Evolutionary conservation across 2,888 invertebrate species (phyloP).

Genomic region (Lysandra coridon): DNA sequence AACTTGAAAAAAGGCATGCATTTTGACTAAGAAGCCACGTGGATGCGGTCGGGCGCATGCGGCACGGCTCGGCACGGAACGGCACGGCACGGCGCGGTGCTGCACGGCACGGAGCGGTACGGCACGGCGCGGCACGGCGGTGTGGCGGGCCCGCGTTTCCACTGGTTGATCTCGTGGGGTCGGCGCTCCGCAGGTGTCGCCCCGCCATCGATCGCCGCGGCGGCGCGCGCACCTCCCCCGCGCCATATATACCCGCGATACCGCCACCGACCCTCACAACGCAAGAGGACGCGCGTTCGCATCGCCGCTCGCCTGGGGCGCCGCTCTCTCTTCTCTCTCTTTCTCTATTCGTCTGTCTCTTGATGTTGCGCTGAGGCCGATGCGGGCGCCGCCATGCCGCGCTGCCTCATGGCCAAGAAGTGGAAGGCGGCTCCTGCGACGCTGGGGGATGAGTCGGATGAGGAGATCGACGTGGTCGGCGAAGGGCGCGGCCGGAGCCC

Average conservation of each 20-base stretch:
- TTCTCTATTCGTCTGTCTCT: constrained; percentile 78
- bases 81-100: constrained; percentile 32
- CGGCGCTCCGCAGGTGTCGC: constrained; percentile 58
- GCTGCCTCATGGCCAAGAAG: constrained; percentile 97
- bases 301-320: constrained; percentile 77
- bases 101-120: constrained; percentile 32
- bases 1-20: background rate
- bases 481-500: constrained; percentile 83
- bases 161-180: constrained; percentile 62
- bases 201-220: constrained; percentile 68
- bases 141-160: constrained; percentile 49
- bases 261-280: constrained; percentile 73
- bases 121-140: constrained; percentile 42
- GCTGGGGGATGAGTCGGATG: constrained; percentile 84
- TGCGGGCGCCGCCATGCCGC: constrained; percentile 89
- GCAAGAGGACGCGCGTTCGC: constrained; percentile 78
- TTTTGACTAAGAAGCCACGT: background rate
- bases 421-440: constrained; percentile 87
- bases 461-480: constrained; percentile 94
- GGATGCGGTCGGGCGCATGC: background rate
- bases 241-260: constrained; percentile 73
- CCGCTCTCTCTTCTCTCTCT: constrained; percentile 79
- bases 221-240: constrained; percentile 69
- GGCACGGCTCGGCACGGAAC: background rate
- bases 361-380: constrained; percentile 78